Evolutionary conservation across 2,113 vertebrate species (phyloP).

Genomic region (Arenaria interpres): DNA sequence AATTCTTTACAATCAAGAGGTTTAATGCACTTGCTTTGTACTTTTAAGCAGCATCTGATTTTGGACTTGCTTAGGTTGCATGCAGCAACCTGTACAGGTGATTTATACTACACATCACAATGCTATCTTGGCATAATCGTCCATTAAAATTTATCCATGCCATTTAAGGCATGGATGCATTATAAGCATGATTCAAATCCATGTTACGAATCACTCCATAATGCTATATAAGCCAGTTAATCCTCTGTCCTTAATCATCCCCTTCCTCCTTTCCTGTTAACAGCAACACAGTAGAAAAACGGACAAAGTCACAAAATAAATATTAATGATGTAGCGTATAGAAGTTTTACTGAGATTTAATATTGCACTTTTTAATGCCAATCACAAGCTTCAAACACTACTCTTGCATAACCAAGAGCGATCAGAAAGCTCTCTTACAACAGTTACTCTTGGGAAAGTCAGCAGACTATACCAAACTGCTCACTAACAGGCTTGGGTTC

Average conservation of each 20-base stretch:
- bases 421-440: not conserved
- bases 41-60: not conserved
- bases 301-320: not conserved
- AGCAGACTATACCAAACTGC: not conserved
- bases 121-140: not conserved
- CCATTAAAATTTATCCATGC: not conserved
- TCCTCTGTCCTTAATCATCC: not conserved
- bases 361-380: not conserved
- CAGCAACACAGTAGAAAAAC: not conserved
- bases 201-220: not conserved
- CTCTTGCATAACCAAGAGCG: not conserved
- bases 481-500: not conserved
- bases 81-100: not conserved
- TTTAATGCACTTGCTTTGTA: not conserved
- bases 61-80: not conserved
- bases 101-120: not conserved
- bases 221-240: not conserved
- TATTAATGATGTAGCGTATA: not conserved
- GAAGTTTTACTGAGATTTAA: not conserved
- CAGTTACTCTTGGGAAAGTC: not conserved
- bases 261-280: not conserved
- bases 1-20: not conserved
- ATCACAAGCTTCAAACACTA: not conserved
- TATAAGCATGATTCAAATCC: not conserved
- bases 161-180: not conserved